Conservation (phyloP, 2,797 vertebrate species). For the Oryzias sinensis region DNA sequence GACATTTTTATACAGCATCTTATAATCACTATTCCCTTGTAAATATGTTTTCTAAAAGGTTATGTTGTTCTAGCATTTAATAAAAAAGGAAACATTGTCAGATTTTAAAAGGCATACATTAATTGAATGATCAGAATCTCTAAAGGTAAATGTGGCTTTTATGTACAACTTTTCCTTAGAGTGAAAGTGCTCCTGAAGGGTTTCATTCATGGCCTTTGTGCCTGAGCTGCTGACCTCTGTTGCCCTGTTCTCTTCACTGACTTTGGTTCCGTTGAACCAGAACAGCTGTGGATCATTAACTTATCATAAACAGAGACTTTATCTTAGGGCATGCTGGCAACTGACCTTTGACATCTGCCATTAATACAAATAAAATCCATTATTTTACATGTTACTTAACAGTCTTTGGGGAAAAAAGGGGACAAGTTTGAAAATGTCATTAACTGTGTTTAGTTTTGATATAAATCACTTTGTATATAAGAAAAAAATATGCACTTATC, state of each 20-base stretch:
- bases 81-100: too few relatives aligned
- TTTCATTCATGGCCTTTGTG: conserved; percentile 18
- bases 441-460: too few relatives aligned
- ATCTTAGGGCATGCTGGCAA: conserved; percentile 56
- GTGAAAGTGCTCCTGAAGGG: conserved; percentile 5
- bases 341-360: conserved; percentile 59
- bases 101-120: too few relatives aligned
- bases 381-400: background rate
- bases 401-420: too few relatives aligned
- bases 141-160: background rate
- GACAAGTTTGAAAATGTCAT: too few relatives aligned
- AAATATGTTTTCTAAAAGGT: too few relatives aligned
- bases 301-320: conserved; percentile 77
- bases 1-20: too few relatives aligned
- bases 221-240: conserved; percentile 30
- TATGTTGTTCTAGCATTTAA: too few relatives aligned
- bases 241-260: conserved; percentile 34
- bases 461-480: too few relatives aligned
- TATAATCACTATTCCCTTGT: too few relatives aligned
- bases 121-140: too few relatives aligned
- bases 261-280: conserved; percentile 47
- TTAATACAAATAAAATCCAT: conserved; percentile 40
- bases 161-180: conserved; percentile 1
- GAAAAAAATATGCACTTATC: too few relatives aligned
- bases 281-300: conserved; percentile 73